Base-by-base conservation (phyloP, 2,797 vertebrate species). In the Onychomys torridus region DNA sequence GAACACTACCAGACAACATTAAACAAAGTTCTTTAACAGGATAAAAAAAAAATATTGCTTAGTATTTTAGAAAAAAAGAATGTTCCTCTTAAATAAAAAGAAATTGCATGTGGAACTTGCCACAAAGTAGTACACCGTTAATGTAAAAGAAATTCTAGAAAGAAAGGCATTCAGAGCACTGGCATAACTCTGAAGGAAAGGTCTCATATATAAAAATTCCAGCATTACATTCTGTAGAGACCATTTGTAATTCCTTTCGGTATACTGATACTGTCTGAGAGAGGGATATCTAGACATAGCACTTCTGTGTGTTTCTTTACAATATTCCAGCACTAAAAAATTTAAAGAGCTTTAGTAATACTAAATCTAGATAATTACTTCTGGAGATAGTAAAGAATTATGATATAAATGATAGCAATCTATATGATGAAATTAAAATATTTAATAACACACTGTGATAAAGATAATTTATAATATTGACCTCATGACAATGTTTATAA, bases 391-490 rank as follows among this genome's bases (percentile, higher is more conserved):
- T 25, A 91, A 96, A 90, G 40, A 67, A 46, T 49, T 93, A 8
- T 67, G 40, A 69, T 52, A 23, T 71, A 59, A 61, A 27, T 55
- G 43, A 65, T n/a, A 77, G 16, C 34, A 94, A 94, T 90, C 87
- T 93, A 93, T 16, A 82, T 61, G 25, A 88, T 73, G 34, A 83
- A 96, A 94, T 88, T 43, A 84, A 90, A 92, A 85, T 71, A 84
- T 95, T 92, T 95, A 67, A 52, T 84, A 92, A 55, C 6, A 59
- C 43, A 63, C 4, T 65, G 8, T 69, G 16, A 71, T 93, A 90
- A 94, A 77, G 32, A 77, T 92, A 94, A 93, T 89, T 91, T 83
- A 91, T 94, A 91, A 43, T 52, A 93, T 91, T 91, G 63, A 92
- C n/a, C 12, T 29, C 43, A 73, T 63, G 61, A 59, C 25, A 94